These are phyloP conservation scores for Lacanobia wlatinum DNA, from an alignment of 2,888 invertebrate genomes.

Conservation along the genomic window DNA sequence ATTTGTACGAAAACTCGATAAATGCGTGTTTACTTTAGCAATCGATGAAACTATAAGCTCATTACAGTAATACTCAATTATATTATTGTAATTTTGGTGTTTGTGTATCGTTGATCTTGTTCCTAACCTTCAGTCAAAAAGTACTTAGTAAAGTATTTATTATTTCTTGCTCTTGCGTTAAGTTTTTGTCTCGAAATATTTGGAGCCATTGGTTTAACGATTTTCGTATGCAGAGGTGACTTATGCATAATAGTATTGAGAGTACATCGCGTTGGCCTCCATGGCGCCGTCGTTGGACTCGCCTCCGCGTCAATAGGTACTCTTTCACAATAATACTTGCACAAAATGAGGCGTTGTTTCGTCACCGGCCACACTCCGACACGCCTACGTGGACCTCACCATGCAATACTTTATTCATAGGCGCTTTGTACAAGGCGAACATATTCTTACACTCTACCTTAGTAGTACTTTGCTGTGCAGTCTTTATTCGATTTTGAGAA, in stretches of 20 bases:
- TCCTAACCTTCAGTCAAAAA: conserved; percentile 51
- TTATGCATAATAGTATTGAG: conserved; percentile 66
- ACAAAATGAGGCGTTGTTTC: conserved; percentile 86
- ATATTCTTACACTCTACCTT: conserved; percentile 33
- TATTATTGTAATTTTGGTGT: conserved; percentile 27
- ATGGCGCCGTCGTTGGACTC: conserved; percentile 75
- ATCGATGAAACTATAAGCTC: conserved; percentile 48
- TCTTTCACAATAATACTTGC: conserved; percentile 89
- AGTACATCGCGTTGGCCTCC: conserved; percentile 75
- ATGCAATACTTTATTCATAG: conserved; percentile 73
- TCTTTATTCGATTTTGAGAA: conserved; percentile 37
- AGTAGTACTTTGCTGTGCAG: conserved; percentile 16
- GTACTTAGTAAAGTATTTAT: conserved; percentile 45
- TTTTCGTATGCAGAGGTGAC: conserved; percentile 49
- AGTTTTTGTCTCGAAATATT: conserved; percentile 50
- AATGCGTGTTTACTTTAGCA: conserved; percentile 54
- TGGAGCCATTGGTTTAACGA: conserved; percentile 42
- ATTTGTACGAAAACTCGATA: conserved; percentile 59
- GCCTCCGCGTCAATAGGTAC: conserved; percentile 81
- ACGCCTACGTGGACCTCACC: conserved; percentile 83
- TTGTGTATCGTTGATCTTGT: conserved; percentile 37
- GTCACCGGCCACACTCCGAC: conserved; percentile 83
- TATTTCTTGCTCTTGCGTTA: conserved; percentile 38
- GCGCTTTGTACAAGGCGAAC: conserved; percentile 50
- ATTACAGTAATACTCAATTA: conserved; percentile 27